Evolutionary conservation across 2,888 invertebrate genomes (phyloP), one percentile per base, ranked within the genome.

Genomic region (Sinhomidia bicolor): DNA sequence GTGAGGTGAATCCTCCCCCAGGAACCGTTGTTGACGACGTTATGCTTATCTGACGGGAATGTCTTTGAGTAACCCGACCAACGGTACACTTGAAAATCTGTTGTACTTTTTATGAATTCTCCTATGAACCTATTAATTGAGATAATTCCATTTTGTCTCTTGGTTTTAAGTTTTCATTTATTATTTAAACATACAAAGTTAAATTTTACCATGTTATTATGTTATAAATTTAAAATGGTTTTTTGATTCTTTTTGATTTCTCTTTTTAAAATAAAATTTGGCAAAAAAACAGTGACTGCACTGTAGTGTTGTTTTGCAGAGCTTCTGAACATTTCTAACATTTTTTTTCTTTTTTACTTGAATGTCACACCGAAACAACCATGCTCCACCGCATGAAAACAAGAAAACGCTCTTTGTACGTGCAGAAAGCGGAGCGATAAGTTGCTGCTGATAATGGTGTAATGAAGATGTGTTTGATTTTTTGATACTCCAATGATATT

Each of bases 1-100:
- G 3, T n/a, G 87, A 87, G 2, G 54, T 51, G n/a, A 95, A 95
- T 91, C 98, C 98, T 0, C 94, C 94, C 0, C 96, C 98, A 0
- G 99, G 99, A 1, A 98, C 98, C 0, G 94, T 98, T 2, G 96
- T 98, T 0, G 99, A 97, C 94, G 98, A 98, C 92, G 96, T 99
- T n/a, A n/a, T n/a, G 95, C 95, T 5, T 94, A 94, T 92, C 92
- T 95, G n/a, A 94, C 94, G 9, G 95, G 95, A 47, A 54, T 74
- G 17, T 44, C 74, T 0, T n/a, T 74, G n/a, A 29, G 23, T 47
- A 9, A 26, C 26, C n/a, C 36, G 4, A 68, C 36, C n/a, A n/a
- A 68, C 20, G 23, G 20, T 9, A 3, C 20, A 0, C 71, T 36
- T 14, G 10, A 74, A 51, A 74, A 74, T 74, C 47, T 74, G 1